Percentiles rank a stretch among this genome's conserved stretches.
These are phyloP conservation scores for Eurystomus gularis DNA, from an alignment of 2,113 vertebrate species.

Conservation along the genomic window DNA sequence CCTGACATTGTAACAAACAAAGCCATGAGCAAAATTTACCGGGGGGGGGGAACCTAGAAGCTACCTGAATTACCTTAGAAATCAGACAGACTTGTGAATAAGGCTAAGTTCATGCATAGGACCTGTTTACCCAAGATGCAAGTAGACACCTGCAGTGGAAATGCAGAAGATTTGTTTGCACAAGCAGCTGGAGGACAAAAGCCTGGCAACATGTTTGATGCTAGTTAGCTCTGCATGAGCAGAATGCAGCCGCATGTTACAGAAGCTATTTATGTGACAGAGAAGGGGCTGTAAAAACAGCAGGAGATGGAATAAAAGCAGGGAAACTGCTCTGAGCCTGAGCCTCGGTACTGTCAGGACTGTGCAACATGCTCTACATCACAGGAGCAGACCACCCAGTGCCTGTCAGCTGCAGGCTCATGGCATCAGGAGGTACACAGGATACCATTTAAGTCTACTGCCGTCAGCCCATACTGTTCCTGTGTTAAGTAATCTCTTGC, in stretches of 20 bases:
- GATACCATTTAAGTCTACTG: not conserved
- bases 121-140: not conserved
- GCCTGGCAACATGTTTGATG: not conserved
- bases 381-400: not conserved
- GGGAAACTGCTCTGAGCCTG: not conserved
- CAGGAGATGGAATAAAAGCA: not conserved
- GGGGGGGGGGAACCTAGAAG: too few species aligned
- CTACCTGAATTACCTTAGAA: not conserved
- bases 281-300: not conserved
- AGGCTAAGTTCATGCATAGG: not conserved
- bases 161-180: not conserved
- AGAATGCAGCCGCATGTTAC: not conserved
- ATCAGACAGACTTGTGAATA: not conserved
- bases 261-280: not conserved
- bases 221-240: not conserved
- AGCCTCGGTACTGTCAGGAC: not conserved
- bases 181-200: not conserved
- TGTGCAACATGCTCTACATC: not conserved
- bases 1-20: not conserved
- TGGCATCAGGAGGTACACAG: not conserved
- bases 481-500: not conserved
- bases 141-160: not conserved
- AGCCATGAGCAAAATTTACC: not conserved
- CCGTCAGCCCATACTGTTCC: not conserved
- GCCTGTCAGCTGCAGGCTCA: not conserved